These are phyloP conservation scores for Macaria liturata DNA, from an alignment of 2,888 invertebrate species.

Conservation along the genomic window DNA sequence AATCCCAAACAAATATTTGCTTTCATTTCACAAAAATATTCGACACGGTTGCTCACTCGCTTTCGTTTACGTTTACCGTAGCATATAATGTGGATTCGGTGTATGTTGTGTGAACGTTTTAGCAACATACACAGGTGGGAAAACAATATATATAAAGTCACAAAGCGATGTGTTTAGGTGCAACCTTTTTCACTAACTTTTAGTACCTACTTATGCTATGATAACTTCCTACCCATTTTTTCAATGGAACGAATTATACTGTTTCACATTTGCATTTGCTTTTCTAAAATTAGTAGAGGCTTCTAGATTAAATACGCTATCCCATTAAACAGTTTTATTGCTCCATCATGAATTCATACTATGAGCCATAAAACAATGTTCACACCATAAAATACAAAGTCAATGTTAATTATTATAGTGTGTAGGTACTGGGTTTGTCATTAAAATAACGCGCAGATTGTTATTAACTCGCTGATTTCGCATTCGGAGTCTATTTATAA, in stretches of 20 bases:
- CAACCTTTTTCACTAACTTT: too few species aligned
- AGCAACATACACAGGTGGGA: conserved; percentile 11
- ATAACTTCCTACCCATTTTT: too few species aligned
- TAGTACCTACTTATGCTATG: too few species aligned
- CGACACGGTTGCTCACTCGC: conserved; percentile 34
- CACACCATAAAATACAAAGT: conserved; percentile 11
- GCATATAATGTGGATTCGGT: conserved; percentile 11
- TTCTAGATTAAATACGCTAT: neutral
- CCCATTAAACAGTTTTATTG: neutral
- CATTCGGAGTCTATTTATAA: neutral
- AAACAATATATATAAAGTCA: conserved; percentile 9
- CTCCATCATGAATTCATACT: conserved; percentile 3
- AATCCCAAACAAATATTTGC: conserved; percentile 61
- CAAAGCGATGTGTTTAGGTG: conserved; percentile 3
- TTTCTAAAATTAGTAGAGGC: too few species aligned
- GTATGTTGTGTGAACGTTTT: conserved; percentile 18
- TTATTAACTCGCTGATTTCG: neutral
- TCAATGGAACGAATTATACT: too few species aligned
- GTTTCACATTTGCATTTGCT: too few species aligned
- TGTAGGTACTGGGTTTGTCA: neutral
- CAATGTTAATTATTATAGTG: conserved; percentile 3
- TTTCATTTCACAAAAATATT: conserved; percentile 46
- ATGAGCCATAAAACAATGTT: conserved; percentile 4
- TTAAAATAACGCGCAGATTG: conserved; percentile 8
- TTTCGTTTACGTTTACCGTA: conserved; percentile 23